Evolutionary conservation across 2,113 vertebrate species (phyloP), one percentile per base, ranked within the genome.

Genomic region (Hystrix brachyura): DNA sequence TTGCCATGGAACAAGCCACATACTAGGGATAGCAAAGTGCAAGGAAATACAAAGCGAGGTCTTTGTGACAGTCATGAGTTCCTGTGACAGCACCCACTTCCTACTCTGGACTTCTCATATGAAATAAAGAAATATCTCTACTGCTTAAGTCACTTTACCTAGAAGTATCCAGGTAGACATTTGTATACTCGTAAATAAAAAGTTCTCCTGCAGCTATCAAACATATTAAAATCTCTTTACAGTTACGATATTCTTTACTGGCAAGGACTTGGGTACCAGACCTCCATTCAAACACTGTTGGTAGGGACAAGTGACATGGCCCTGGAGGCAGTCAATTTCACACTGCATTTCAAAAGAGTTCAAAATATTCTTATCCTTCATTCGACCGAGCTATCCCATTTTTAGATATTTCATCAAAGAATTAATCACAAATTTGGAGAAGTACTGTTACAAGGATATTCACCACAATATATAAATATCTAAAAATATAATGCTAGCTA

Each of bases 361-460:
- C 46, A 67, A 90, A 67, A 67, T 53, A 86, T 71, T 53, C 43
- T 53, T 71, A 87, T 11, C 64, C 55, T 91, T 69, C 76, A 25
- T 38, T 78, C 60, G 19, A 87, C 4, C 48, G 14, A 46, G 15
- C 18, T 81, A 81, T 87, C 71, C 21, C 12, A 81, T 53, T 64
- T 81, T 72, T 46, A 87, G 48, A 65, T 81, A 48, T 48, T 65
- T 81, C 46, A 74, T 74, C n/a, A 81, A 87, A 72, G 27, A 95
- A 92, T 62, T 34, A 62, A 86, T 55, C 59, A 59, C 59, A 86
- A 80, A 79, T 59, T 21, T 91, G 12, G 27, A 87, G 25, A 46
- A 76, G 32, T 83, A 78, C 34, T 87, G 55, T 46, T 51, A 57
- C 2, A 95, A 83, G 29, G 12, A 60, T 74, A 57, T 60, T 74